A percentile compares a stretch with the other conserved stretches of the same genome.
phyloP scores from a whole-genome alignment of 2,797 vertebrate genomes.

The Ptychobarbus kaznakovi region DNA sequence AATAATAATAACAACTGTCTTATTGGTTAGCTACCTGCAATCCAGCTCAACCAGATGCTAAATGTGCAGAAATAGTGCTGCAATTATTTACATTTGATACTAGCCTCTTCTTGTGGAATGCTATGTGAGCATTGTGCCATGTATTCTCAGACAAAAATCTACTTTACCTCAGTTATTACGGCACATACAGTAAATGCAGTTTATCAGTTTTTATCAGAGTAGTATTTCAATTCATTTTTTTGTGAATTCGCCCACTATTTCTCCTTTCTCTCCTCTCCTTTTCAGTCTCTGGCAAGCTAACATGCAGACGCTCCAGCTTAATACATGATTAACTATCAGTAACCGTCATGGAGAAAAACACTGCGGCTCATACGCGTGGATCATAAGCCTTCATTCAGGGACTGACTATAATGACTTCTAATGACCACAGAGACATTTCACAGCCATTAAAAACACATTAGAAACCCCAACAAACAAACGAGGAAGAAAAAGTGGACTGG shows the following conservation, averaged over 20 bases:
- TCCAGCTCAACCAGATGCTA: neutral
- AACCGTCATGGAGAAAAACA: conserved; percentile 12
- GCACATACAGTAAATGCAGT: neutral
- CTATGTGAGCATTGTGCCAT: too few relatives aligned
- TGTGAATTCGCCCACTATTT: neutral
- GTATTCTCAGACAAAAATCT: too few relatives aligned
- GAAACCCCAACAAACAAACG: conserved; percentile 12
- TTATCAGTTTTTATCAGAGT: neutral
- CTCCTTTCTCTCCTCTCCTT: neutral
- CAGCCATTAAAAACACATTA: conserved; percentile 34
- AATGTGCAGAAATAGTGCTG: neutral
- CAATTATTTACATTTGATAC: neutral
- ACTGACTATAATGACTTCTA: conserved; percentile 16
- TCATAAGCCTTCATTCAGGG: conserved; percentile 14
- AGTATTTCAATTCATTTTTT: neutral
- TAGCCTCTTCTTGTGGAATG: too few relatives aligned
- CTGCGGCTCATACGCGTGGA: conserved; percentile 1
- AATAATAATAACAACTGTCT: neutral
- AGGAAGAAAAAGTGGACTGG: neutral
- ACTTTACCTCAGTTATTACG: neutral
- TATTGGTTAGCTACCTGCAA: neutral
- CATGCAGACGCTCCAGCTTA: conserved; percentile 22
- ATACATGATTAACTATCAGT: conserved; percentile 25
- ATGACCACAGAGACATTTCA: conserved; percentile 25
- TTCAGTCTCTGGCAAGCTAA: conserved; percentile 46